Conservation (phyloP, 2,113 vertebrate species). For the Colaptes auratus region DNA sequence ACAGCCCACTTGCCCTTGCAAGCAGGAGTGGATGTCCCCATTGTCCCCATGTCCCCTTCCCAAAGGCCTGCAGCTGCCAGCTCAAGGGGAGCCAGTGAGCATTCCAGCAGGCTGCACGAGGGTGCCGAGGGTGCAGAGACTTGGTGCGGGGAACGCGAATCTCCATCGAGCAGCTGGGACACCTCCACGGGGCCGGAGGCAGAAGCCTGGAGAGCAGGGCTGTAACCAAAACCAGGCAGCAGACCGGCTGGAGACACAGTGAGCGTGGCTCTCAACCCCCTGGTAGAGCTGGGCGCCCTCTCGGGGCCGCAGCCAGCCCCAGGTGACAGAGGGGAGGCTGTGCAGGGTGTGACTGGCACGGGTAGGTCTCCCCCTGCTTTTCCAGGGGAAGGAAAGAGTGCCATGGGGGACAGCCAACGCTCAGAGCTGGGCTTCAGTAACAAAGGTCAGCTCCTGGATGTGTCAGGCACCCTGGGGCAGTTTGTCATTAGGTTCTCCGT, state of each 20-base stretch:
- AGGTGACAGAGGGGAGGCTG: accelerated
- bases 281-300: accelerated
- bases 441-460: background rate
- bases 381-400: background rate
- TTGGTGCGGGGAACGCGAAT: accelerated
- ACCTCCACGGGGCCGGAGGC: accelerated
- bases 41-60: accelerated
- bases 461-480: accelerated
- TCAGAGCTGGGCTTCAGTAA: background rate
- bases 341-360: accelerated
- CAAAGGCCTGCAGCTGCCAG: background rate
- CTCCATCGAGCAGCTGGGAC: accelerated
- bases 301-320: background rate
- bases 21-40: background rate
- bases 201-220: background rate
- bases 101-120: accelerated
- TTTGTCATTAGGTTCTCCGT: background rate
- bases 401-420: background rate
- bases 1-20: constrained; percentile 23
- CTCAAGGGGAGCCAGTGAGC: accelerated
- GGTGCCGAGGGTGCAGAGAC: accelerated
- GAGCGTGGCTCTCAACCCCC: accelerated
- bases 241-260: accelerated
- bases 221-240: background rate
- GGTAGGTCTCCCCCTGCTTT: accelerated